Evolutionary conservation across 2,888 invertebrate species (phyloP).

Genomic region (Platerodrilus igneus): DNA sequence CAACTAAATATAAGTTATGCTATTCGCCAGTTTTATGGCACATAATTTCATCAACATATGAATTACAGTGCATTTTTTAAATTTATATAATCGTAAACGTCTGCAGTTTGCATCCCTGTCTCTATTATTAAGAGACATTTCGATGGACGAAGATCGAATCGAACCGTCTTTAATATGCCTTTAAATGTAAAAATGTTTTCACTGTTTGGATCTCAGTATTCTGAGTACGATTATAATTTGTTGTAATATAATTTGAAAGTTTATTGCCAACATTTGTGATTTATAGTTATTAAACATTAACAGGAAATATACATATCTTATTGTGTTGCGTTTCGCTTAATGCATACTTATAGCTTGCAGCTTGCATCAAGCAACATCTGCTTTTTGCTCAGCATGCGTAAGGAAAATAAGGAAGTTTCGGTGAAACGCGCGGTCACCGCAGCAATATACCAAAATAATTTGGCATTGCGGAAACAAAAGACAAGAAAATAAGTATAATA

Average conservation of each 20-base stretch:
- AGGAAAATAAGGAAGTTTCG: no score
- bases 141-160: slow-evolving; percentile 29
- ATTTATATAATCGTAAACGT: slow-evolving; percentile 38
- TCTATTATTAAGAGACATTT: slow-evolving; percentile 38
- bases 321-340: no score
- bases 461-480: no score
- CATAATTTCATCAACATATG: slow-evolving; percentile 44
- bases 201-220: slow-evolving; percentile 30
- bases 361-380: no score
- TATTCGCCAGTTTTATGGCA: slow-evolving; percentile 42
- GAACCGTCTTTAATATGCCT: slow-evolving; percentile 30
- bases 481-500: no score
- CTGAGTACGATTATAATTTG: slow-evolving; percentile 40
- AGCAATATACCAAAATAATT: no score
- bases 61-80: slow-evolving; percentile 42
- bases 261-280: slow-evolving; percentile 41
- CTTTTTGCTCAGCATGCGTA: no score
- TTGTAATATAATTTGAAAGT: slow-evolving; percentile 43
- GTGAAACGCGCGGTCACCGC: no score
- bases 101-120: slow-evolving; percentile 36
- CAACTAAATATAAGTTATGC: slow-evolving; percentile 36
- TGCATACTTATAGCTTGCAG: no score
- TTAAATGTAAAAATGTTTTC: slow-evolving; percentile 33
- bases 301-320: slow-evolving; percentile 27
- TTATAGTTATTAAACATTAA: slow-evolving; percentile 44